These are phyloP conservation scores for Pristionchus japonicus DNA, from an alignment of 2,888 invertebrate species.

Conservation along the genomic window DNA sequence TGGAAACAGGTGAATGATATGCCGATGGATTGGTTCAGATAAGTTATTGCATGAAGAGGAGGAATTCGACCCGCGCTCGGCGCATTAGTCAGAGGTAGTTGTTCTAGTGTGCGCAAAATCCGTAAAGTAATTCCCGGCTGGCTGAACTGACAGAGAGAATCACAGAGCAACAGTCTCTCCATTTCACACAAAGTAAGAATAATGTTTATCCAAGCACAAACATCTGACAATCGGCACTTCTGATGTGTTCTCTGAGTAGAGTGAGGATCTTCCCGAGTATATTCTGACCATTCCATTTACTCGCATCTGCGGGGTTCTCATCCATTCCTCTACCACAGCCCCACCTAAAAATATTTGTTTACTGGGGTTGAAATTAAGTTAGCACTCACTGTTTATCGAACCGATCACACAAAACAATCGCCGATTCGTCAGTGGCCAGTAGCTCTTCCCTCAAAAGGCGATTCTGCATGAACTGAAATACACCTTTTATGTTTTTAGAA, in stretches of 20 bases:
- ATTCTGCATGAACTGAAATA: neutral
- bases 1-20: neutral
- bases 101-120: neutral
- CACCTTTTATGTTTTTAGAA: neutral
- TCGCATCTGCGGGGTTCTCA: neutral
- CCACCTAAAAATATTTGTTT: neutral
- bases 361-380: neutral
- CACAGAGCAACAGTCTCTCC: neutral
- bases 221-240: neutral
- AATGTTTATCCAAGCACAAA: neutral
- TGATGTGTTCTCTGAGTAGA: neutral
- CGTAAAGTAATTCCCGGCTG: neutral
- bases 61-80: neutral
- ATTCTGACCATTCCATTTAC: neutral
- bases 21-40: neutral
- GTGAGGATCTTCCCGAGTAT: neutral
- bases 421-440: neutral
- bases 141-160: neutral
- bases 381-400: neutral
- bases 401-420: neutral
- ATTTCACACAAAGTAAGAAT: neutral
- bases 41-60: neutral
- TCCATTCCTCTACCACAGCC: neutral
- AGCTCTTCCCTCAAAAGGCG: neutral
- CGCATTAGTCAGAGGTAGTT: neutral